Evolutionary conservation across 2,113 vertebrate species (phyloP), one percentile per base, ranked within the genome.

Genomic region (Ailuropoda melanoleuca): DNA sequence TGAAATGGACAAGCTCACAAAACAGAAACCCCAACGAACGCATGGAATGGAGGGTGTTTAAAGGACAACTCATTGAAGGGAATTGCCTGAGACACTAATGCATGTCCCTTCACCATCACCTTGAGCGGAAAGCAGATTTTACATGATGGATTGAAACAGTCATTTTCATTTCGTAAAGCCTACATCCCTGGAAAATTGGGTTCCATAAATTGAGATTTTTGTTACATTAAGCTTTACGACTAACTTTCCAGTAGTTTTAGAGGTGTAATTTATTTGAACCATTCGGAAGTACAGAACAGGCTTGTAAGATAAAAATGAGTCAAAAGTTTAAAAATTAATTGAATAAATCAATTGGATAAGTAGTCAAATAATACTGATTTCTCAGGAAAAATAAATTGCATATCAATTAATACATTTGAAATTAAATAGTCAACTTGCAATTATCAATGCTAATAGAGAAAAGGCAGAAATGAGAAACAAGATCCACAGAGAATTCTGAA

Each of bases 291-390:
- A 81, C 68, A 58, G 46, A 85, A 74, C 34, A 88, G 92, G n/a
- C 84, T 95, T 92, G 13, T n/a, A 66, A 95, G 91, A 95, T 74
- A 83, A 90, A 97, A 98, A 89, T 55, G 50, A 92, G 55, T 92
- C 39, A 66, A 84, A 97, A 90, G 77, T 90, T 91, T 91, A 64
- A 93, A 96, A 96, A 86, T 95, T 94, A 95, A 97, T 94, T 97
- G 81, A 94, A 90, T 94, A 93, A 86, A 77, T 97, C 82, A 94
- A 75, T 94, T 74, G 83, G 68, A 84, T 62, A 90, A 91, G 53
- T 43, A 84, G 43, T 75, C 88, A 77, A 91, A 78, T 64, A 95
- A 90, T 31, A 94, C 74, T 94, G 53, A 90, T 64, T 97, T 97
- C 83, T 56, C 23, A 48, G 72, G 75, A 78, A 88, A 94, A 93